These are phyloP conservation scores for Nasonia longicornis DNA, from an alignment of 1,140 invertebrate genomes.

Conservation along the genomic window DNA sequence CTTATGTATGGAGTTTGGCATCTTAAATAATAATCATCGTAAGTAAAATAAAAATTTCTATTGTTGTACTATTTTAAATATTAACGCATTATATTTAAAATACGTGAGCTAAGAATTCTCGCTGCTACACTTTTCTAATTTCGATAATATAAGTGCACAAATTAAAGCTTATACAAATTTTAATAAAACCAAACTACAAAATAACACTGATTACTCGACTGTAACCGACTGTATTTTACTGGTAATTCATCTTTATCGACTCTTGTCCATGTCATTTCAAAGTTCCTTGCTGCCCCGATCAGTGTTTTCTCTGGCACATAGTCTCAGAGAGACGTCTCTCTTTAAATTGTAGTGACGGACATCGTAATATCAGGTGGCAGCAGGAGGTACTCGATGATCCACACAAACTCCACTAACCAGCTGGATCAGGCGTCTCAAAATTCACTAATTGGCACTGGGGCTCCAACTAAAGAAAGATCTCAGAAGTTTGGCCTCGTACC, in stretches of 20 bases:
- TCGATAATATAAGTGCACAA: not conserved
- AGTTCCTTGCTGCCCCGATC: not conserved
- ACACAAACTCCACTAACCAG: constrained; percentile 42
- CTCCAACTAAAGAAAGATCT: constrained; percentile 2
- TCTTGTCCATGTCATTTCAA: not conserved
- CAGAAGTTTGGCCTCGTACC: not conserved
- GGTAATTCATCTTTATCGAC: not conserved
- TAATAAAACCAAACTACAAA: not conserved
- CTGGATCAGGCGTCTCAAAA: constrained; percentile 38
- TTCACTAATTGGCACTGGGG: not conserved
- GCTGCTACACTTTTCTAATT: too few species aligned
- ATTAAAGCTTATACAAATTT: too few species aligned
- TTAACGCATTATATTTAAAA: not conserved
- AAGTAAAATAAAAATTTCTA: not conserved
- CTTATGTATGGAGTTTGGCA: not conserved
- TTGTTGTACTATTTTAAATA: not conserved
- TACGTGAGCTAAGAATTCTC: not conserved
- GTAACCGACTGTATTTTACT: not conserved
- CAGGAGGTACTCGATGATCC: constrained; percentile 52
- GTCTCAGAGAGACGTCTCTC: constrained; percentile 52
- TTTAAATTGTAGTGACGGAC: constrained; percentile 65
- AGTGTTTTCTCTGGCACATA: constrained; percentile 20
- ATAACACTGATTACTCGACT: not conserved
- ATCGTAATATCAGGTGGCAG: constrained; percentile 39
- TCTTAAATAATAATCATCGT: constrained; percentile 4